Conservation (phyloP, 2,888 invertebrate species). For the Acanthosepion esculentum region DNA sequence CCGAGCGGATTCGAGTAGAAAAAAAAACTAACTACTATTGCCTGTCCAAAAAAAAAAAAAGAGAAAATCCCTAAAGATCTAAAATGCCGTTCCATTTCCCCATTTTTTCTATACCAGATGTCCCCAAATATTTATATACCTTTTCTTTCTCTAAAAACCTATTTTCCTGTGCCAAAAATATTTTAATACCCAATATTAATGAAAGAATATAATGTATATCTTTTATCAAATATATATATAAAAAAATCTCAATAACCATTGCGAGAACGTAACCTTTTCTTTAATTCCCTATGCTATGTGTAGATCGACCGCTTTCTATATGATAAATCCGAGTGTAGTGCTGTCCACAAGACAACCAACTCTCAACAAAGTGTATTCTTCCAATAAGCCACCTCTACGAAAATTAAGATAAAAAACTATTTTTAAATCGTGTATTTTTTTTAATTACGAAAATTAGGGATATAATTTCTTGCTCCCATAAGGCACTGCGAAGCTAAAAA, state of each 20-base stretch:
- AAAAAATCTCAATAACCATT: not conserved
- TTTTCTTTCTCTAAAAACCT: not conserved
- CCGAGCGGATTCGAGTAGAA: not conserved
- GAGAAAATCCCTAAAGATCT: not conserved
- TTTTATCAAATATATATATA: too few species aligned
- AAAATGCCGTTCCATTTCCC: too few species aligned
- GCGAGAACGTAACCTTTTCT: not conserved
- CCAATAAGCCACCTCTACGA: not conserved
- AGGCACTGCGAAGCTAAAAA: not conserved
- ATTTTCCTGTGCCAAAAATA: not conserved
- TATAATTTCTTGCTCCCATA: not conserved
- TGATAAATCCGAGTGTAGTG: not conserved
- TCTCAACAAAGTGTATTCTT: not conserved
- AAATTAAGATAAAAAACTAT: not conserved
- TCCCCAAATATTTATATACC: constrained; percentile 5
- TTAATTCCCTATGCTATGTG: not conserved
- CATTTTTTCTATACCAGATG: not conserved
- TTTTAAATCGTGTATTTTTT: not conserved
- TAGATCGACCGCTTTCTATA: not conserved
- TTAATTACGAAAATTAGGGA: not conserved
- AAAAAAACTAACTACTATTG: not conserved
- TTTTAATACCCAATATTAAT: not conserved
- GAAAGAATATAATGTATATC: not conserved
- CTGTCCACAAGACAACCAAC: not conserved
- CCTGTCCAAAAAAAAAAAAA: not conserved